Conservation (phyloP, 2,797 vertebrate genomes). For the Nasua narica region DNA sequence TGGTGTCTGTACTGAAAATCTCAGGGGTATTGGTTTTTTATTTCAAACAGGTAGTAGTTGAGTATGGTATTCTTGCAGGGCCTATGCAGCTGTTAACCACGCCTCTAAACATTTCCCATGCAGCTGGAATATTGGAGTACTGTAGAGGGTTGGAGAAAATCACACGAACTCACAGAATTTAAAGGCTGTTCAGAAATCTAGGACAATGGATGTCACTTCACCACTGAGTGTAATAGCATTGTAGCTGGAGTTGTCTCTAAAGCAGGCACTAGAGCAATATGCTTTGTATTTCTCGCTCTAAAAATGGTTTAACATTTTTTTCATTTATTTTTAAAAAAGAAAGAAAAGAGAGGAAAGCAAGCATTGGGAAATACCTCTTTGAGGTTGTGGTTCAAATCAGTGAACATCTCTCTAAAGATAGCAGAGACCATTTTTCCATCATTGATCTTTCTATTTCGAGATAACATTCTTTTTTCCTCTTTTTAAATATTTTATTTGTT, state of each 20-base stretch:
- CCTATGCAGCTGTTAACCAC: not conserved
- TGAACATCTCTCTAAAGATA: not conserved
- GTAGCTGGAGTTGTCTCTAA: not conserved
- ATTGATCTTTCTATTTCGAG: not conserved
- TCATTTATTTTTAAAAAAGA: not conserved
- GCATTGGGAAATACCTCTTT: not conserved
- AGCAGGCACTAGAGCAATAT: not conserved
- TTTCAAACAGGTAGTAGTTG: not conserved
- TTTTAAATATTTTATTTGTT: too few species aligned
- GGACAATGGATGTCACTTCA: not conserved
- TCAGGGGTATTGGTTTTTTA: too few species aligned
- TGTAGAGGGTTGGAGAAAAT: not conserved
- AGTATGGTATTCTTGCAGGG: not conserved
- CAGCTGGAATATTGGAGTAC: not conserved
- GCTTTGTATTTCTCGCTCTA: not conserved
- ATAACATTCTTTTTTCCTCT: not conserved
- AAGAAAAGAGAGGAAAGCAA: not conserved
- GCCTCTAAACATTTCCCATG: not conserved
- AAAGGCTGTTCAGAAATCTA: not conserved
- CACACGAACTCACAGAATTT: not conserved
- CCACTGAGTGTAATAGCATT: not conserved
- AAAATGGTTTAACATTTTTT: not conserved
- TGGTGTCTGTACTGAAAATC: not conserved
- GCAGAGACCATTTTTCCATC: not conserved
- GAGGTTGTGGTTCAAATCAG: not conserved